Evolutionary conservation across 2,113 vertebrate genomes (phyloP), one percentile per base, ranked within the genome.

Genomic region (Campylorhamphus procurvoides): DNA sequence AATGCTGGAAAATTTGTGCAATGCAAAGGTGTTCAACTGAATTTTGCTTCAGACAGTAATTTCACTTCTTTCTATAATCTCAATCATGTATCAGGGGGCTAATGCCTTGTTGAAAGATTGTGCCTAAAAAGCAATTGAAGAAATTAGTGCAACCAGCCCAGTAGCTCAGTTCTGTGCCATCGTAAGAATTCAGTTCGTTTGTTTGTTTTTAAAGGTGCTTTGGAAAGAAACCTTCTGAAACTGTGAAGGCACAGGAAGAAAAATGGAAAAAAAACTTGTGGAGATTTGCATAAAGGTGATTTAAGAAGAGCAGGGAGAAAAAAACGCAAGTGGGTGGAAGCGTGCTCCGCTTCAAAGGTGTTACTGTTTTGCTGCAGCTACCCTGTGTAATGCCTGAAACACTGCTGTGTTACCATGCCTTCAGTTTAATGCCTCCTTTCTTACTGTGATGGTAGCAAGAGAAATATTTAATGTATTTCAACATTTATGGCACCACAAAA

Each of bases 301-400:
- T 58, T 55, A 63, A 50, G 22, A 46, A 75, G 25, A 49, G 31
- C 6, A n/a, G 6, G 25, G 4, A 82, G 53, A 47, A 55, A 28
- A 3, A 40, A 46, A 46, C 3, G 1, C 3, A 0, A 55, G 7
- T 5, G 28, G 7, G 10, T 76, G 72, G 49, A 87, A 37, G 13
- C 20, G 7, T 39, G 27, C 31, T 46, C 23, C 46, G 23, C 8
- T 76, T 53, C 50, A 28, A 53, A 89, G 8, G 20, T 53, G 11
- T 62, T 56, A 69, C 20, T 28, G 3, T 27, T 33, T 53, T 35
- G 13, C 47, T 84, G 22, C 24, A 76, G 44, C 27, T 49, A 58
- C 9, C 3, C 40, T 23, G 10, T 22, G 18, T 10, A 59, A 25
- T 12, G 18, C n/a, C 56, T 76, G 44, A 55, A 90, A 68, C 4